phyloP scores from a whole-genome alignment of 2,888 invertebrate species.

The Nematopogon swammerdamellus region DNA sequence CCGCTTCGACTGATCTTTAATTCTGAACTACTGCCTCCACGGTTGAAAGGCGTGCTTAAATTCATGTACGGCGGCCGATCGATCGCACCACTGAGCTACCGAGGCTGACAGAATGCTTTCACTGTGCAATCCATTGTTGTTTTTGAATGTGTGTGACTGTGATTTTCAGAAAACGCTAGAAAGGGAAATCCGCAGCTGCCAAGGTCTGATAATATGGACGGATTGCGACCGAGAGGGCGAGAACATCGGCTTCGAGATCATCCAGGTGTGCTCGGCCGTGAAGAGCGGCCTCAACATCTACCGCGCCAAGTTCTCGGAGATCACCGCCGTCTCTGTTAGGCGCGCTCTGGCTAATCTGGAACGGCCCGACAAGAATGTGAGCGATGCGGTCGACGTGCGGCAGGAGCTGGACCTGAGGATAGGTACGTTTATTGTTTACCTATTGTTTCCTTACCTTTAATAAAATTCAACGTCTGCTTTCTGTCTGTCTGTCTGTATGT shows the following conservation, averaged over 20 bases:
- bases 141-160: too few species aligned
- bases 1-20: too few species aligned
- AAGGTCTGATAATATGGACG: constrained; percentile 93
- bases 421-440: constrained; percentile 58
- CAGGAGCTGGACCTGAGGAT: constrained; percentile 90
- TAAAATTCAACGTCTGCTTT: too few species aligned
- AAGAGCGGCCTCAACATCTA: constrained; percentile 69
- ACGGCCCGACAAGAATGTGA: constrained; percentile 75
- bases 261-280: constrained; percentile 81
- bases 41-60: too few species aligned
- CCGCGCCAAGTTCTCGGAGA: constrained; percentile 96
- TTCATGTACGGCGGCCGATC: too few species aligned
- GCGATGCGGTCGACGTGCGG: constrained; percentile 92
- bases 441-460: too few species aligned
- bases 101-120: too few species aligned
- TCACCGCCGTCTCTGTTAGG: constrained; percentile 78
- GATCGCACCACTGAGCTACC: too few species aligned
- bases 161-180: constrained; percentile 63
- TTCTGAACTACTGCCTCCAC: too few species aligned
- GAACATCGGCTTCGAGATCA: constrained; percentile 97
- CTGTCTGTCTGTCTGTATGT: too few species aligned
- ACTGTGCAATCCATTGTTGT: too few species aligned
- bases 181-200: constrained; percentile 62
- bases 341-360: constrained; percentile 78
- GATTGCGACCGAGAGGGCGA: constrained; percentile 99